Evolutionary conservation across 1,140 invertebrate genomes (phyloP).

Genomic region (Venustaconcha ellipsiformis): DNA sequence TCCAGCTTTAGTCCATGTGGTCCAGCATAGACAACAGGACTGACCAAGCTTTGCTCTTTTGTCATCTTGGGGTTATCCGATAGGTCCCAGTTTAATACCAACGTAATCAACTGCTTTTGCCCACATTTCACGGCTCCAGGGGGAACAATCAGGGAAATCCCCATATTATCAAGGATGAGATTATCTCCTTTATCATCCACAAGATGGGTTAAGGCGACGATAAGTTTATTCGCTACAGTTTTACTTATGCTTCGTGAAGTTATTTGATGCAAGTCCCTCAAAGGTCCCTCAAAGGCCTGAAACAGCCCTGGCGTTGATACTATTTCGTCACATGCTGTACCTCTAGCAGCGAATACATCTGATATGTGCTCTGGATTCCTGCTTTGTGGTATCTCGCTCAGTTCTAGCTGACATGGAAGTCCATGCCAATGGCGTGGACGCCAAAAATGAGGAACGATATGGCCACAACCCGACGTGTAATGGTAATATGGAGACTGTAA

Average conservation of each 20-base stretch:
- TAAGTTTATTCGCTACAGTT: constrained; percentile 36
- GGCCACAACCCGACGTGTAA: no score
- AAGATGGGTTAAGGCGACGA: constrained; percentile 37
- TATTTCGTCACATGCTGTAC: no score
- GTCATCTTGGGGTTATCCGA: constrained; percentile 46
- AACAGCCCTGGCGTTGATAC: no score
- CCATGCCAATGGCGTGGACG: no score
- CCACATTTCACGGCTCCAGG: constrained; percentile 35
- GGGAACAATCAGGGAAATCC: constrained; percentile 48
- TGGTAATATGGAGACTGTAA: no score
- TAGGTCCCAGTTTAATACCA: constrained; percentile 55
- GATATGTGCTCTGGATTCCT: no score
- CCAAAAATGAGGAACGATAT: no score
- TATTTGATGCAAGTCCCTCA: constrained; percentile 27
- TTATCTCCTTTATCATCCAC: constrained; percentile 39
- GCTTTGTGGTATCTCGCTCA: no score
- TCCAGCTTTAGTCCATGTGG: constrained; percentile 49
- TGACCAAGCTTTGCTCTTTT: constrained; percentile 42
- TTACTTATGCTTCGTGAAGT: constrained; percentile 33
- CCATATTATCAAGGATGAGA: constrained; percentile 48
- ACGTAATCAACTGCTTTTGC: constrained; percentile 33
- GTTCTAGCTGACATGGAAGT: no score
- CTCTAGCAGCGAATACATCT: no score
- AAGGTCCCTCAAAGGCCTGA: neutral
- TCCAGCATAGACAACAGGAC: constrained; percentile 54